Conservation (phyloP, 2,797 vertebrate species). For the Borostomias antarcticus region DNA sequence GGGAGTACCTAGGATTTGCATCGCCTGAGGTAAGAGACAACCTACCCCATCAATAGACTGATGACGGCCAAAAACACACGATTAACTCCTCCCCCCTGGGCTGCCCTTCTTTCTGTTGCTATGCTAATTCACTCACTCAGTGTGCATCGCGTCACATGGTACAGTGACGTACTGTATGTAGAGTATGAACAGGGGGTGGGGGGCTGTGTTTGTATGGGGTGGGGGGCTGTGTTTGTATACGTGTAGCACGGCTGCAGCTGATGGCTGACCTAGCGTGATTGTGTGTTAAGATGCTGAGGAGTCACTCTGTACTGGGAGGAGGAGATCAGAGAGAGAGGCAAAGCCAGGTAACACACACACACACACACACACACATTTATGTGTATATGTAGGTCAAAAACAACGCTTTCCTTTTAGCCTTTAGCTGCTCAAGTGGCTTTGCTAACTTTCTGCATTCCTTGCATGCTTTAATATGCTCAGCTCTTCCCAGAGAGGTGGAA, state of each 20-base stretch:
- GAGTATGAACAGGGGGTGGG: too few relatives aligned
- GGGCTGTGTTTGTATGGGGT: not conserved
- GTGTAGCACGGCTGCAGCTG: not conserved
- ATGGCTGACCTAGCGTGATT: slow-evolving; percentile 38
- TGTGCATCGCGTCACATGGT: slow-evolving; percentile 24
- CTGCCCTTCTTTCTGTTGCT: slow-evolving; percentile 7
- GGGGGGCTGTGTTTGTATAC: not conserved
- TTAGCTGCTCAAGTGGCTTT: too few relatives aligned
- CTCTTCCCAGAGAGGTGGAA: too few relatives aligned
- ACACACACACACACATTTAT: slow-evolving; percentile 10
- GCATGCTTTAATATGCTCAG: too few relatives aligned
- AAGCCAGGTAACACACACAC: slow-evolving; percentile 71
- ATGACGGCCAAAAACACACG: slow-evolving; percentile 13
- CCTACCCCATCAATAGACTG: too few relatives aligned
- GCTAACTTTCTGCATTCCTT: too few relatives aligned
- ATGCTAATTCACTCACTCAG: slow-evolving; percentile 25
- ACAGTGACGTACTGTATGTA: slow-evolving; percentile 8
- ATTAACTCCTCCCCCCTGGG: slow-evolving; percentile 18
- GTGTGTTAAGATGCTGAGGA: slow-evolving; percentile 78
- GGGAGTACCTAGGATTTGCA: slow-evolving; percentile 98
- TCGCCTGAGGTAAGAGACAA: slow-evolving; percentile 89
- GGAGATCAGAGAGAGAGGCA: slow-evolving; percentile 76
- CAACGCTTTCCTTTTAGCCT: not conserved
- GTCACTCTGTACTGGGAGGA: slow-evolving; percentile 73
- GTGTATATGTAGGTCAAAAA: not conserved